These are phyloP conservation scores for Pachypanchax playfairii DNA, from an alignment of 2,113 vertebrate genomes.

Conservation along the genomic window DNA sequence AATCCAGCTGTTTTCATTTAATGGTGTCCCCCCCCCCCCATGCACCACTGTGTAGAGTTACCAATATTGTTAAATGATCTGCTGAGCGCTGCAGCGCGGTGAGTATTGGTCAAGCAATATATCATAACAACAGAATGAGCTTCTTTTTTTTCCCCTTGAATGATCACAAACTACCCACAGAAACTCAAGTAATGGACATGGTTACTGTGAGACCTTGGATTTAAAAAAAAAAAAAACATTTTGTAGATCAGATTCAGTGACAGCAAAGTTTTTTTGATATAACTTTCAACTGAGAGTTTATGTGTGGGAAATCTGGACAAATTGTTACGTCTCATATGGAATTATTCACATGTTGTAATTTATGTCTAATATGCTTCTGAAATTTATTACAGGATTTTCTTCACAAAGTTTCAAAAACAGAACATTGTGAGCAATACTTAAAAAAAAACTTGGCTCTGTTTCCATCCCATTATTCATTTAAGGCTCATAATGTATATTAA, in stretches of 20 bases:
- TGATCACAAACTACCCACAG: constrained; percentile 2
- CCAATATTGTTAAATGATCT: constrained; percentile 51
- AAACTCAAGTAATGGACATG: not conserved
- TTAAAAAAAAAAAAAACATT: not conserved
- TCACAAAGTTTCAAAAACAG: constrained; percentile 1
- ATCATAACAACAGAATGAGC: constrained; percentile 13
- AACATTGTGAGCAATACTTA: constrained; percentile 9
- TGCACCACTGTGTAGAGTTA: constrained; percentile 38
- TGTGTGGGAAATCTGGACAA: constrained; percentile 7
- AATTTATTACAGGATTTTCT: constrained; percentile 15
- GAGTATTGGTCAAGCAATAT: too few relatives aligned
- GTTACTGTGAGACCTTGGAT: too few relatives aligned
- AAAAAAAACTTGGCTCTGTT: constrained; percentile 28
- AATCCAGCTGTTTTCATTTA: constrained; percentile 77
- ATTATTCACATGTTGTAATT: not conserved
- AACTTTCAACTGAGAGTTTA: not conserved
- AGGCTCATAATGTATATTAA: constrained; percentile 29
- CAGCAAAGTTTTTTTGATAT: not conserved
- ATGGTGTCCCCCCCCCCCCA: constrained; percentile 52
- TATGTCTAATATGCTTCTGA: constrained; percentile 3
- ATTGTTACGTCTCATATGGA: not conserved
- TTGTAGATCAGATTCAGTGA: not conserved
- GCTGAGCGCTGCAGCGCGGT: too few relatives aligned
- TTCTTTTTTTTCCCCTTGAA: not conserved
- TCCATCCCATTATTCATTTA: constrained; percentile 42